A percentile compares a stretch with the other conserved stretches of the same genome.
These are phyloP conservation scores for Lindbergichthys nudifrons DNA, from an alignment of 2,797 vertebrate genomes.

Conservation along the genomic window DNA sequence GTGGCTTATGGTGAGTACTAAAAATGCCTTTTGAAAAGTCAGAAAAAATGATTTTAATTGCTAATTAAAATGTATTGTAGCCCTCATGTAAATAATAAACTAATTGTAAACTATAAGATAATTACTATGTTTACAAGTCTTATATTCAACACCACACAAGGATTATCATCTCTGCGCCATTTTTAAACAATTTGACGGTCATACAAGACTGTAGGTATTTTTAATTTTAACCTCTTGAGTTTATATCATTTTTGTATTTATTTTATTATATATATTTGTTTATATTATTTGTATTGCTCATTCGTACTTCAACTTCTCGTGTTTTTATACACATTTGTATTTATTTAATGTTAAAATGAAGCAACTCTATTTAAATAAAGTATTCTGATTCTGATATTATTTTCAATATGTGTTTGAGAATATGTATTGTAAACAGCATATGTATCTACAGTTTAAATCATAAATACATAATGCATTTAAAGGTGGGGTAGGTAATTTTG, in stretches of 20 bases:
- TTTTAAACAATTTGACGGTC: not conserved
- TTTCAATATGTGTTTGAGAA: not conserved
- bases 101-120: too few relatives aligned
- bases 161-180: not conserved
- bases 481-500: too few relatives aligned
- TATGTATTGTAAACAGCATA: too few relatives aligned
- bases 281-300: too few relatives aligned
- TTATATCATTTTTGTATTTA: too few relatives aligned
- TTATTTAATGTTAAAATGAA: too few relatives aligned
- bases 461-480: not conserved
- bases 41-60: not conserved
- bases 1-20: not conserved
- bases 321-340: too few relatives aligned
- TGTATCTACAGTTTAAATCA: not conserved
- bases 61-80: not conserved
- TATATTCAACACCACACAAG: not conserved
- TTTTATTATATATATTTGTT: too few relatives aligned
- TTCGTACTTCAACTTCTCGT: too few relatives aligned
- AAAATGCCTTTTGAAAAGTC: not conserved
- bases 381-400: not conserved
- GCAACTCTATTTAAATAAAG: too few relatives aligned
- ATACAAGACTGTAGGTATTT: too few relatives aligned
- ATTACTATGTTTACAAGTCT: not conserved
- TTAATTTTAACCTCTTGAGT: too few relatives aligned
- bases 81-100: not conserved